phyloP scores from a whole-genome alignment of 1,140 invertebrate species.

The Drosophila ambigua region DNA sequence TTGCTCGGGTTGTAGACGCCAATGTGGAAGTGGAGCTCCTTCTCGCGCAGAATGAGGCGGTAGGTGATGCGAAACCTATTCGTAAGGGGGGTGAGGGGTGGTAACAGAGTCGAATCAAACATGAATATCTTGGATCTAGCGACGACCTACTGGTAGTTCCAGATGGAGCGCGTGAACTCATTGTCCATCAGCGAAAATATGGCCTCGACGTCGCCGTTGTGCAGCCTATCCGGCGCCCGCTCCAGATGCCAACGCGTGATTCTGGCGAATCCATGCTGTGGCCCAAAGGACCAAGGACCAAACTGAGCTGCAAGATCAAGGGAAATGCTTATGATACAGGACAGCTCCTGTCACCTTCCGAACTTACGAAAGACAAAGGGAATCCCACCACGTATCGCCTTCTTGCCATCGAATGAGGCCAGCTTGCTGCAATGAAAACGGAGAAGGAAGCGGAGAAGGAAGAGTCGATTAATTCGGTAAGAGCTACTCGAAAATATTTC shows the following conservation, averaged over 20 bases:
- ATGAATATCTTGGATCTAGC: not conserved
- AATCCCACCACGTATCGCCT: constrained; percentile 96
- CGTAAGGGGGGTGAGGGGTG: not conserved
- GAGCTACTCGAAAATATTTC: constrained; percentile 50
- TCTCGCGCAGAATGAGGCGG: constrained; percentile 93
- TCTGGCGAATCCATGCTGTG: constrained; percentile 97
- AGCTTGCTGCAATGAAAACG: constrained; percentile 90
- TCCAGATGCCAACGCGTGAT: constrained; percentile 95
- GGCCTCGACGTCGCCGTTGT: constrained; percentile 95
- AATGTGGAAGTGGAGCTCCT: constrained; percentile 96
- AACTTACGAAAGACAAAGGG: constrained; percentile 98
- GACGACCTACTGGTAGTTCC: constrained; percentile 92
- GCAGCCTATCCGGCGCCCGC: constrained; percentile 92
- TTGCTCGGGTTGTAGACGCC: constrained; percentile 96
- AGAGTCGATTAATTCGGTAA: constrained; percentile 68
- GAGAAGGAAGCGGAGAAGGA: constrained; percentile 13
- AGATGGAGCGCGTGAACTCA: constrained; percentile 96
- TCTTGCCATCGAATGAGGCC: constrained; percentile 97
- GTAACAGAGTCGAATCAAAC: not conserved
- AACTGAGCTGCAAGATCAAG: constrained; percentile 91
- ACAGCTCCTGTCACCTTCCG: not conserved
- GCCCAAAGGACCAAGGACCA: constrained; percentile 95
- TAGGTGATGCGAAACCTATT: constrained; percentile 92
- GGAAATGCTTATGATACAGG: not conserved
- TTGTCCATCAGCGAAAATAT: constrained; percentile 96